These are phyloP conservation scores for Antidorcas marsupialis DNA, from an alignment of 2,113 vertebrate species.

Conservation along the genomic window DNA sequence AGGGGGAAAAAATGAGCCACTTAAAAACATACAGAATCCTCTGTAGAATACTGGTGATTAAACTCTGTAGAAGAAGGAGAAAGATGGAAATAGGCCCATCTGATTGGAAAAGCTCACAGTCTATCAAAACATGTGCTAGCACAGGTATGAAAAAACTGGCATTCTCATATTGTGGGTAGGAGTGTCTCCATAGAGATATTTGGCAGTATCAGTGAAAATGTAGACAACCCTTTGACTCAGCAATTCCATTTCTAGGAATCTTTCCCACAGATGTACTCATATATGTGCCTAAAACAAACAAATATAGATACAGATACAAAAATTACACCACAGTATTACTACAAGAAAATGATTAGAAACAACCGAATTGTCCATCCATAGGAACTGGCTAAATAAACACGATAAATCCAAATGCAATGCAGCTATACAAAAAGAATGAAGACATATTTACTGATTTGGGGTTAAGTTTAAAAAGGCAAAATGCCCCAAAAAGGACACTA, in stretches of 20 bases:
- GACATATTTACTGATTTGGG: neutral
- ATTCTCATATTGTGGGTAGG: neutral
- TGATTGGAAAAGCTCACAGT: slow-evolving; percentile 52
- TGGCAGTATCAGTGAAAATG: neutral
- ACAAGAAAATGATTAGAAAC: neutral
- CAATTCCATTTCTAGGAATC: slow-evolving; percentile 42
- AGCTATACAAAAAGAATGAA: neutral
- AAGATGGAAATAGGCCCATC: slow-evolving; percentile 26
- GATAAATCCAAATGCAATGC: neutral
- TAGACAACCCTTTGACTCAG: neutral
- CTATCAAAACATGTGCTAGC: neutral
- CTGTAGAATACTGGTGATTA: neutral
- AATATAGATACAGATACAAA: neutral
- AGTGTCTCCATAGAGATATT: neutral
- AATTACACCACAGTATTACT: neutral
- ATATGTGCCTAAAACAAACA: neutral
- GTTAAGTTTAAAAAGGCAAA: neutral
- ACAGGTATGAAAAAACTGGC: neutral
- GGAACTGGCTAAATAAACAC: slow-evolving; percentile 1
- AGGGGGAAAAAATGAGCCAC: neutral
- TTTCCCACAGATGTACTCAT: neutral
- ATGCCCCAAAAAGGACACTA: neutral
- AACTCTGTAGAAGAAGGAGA: neutral
- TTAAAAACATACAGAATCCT: slow-evolving; percentile 2
- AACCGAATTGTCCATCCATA: neutral